These are phyloP conservation scores for Nylanderia fulva DNA, from an alignment of 1,140 invertebrate species.

Conservation along the genomic window DNA sequence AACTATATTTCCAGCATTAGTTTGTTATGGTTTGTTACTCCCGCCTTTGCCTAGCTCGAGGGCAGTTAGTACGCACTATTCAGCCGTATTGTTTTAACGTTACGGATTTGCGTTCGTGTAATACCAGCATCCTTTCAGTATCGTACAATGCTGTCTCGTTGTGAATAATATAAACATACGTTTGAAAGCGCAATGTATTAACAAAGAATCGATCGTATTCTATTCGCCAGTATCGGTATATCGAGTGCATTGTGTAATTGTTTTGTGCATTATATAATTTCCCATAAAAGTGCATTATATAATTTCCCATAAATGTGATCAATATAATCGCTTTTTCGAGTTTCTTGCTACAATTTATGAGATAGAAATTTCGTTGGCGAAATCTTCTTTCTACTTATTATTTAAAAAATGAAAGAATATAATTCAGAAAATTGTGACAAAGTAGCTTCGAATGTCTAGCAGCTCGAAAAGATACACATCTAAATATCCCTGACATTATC, in stretches of 20 bases:
- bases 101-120: slow-evolving; percentile 39
- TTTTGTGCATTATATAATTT: not conserved
- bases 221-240: not conserved
- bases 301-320: not conserved
- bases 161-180: slow-evolving; percentile 37
- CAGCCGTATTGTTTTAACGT: slow-evolving; percentile 53
- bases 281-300: not conserved
- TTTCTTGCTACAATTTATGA: not conserved
- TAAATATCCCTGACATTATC: too few relatives aligned
- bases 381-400: not conserved
- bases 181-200: not conserved
- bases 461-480: too few relatives aligned
- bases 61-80: slow-evolving; percentile 35
- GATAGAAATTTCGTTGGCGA: not conserved
- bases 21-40: slow-evolving; percentile 48
- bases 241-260: not conserved
- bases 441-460: too few relatives aligned
- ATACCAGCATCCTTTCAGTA: slow-evolving; percentile 42
- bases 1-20: slow-evolving; percentile 33
- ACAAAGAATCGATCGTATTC: slow-evolving; percentile 35
- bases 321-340: not conserved
- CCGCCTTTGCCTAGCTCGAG: not conserved
- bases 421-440: too few relatives aligned
- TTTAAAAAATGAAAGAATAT: too few relatives aligned
- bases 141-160: slow-evolving; percentile 27